Conservation (phyloP, 2,797 vertebrate species). For the Hydrophis major region DNA sequence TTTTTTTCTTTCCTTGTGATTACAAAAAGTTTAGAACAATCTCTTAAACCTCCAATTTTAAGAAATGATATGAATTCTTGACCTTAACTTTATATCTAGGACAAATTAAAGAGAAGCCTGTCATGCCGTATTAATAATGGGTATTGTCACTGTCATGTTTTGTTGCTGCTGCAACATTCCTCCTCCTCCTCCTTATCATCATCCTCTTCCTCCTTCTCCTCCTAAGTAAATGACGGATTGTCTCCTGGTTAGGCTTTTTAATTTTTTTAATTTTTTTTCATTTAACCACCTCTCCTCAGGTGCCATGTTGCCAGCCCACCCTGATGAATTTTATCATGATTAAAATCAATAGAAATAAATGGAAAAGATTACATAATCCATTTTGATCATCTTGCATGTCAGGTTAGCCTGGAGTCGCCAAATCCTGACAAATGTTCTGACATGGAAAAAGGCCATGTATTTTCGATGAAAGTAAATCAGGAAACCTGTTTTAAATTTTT, state of each 20-base stretch:
- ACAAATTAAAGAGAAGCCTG: constrained; percentile 35
- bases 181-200: neutral
- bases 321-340: constrained; percentile 62
- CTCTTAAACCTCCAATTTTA: neutral
- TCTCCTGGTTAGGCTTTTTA: constrained; percentile 28
- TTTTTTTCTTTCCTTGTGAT: neutral
- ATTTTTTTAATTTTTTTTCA: constrained; percentile 1
- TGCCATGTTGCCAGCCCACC: constrained; percentile 39
- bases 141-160: constrained; percentile 23
- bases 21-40: neutral
- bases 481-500: constrained; percentile 52
- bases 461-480: constrained; percentile 65
- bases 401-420: constrained; percentile 58
- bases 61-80: accelerated
- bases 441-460: constrained; percentile 54
- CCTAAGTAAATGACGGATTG: constrained; percentile 25
- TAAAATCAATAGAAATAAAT: constrained; percentile 60
- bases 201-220: neutral
- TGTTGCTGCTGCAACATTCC: neutral
- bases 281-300: constrained; percentile 47
- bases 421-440: constrained; percentile 64
- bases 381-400: constrained; percentile 60
- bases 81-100: neutral
- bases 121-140: constrained; percentile 20
- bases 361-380: constrained; percentile 61